Conservation (phyloP, 2,113 vertebrate species). For the Pteruthius melanotis region DNA sequence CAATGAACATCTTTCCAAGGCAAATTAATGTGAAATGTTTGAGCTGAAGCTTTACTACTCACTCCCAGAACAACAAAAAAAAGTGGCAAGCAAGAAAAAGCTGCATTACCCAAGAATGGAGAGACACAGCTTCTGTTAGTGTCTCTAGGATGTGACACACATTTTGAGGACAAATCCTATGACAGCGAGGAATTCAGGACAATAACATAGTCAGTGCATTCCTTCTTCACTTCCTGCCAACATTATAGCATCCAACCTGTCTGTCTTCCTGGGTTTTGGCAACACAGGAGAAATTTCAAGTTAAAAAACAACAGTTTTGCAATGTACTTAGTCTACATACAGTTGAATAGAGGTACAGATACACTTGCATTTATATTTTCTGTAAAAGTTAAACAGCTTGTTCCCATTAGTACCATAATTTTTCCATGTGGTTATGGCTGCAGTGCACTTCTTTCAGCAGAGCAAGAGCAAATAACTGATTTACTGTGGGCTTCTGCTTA, state of each 20-base stretch:
- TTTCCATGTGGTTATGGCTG: not conserved
- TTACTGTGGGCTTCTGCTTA: not conserved
- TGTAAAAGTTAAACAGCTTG: not conserved
- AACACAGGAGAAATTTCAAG: not conserved
- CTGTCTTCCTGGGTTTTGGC: not conserved
- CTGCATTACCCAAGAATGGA: not conserved
- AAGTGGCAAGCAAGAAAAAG: not conserved
- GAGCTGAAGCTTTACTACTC: not conserved
- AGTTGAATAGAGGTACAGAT: not conserved
- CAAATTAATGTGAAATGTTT: not conserved
- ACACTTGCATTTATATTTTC: not conserved
- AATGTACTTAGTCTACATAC: not conserved
- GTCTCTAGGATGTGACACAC: accelerated
- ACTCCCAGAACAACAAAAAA: not conserved
- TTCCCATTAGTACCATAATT: not conserved
- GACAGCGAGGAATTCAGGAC: not conserved
- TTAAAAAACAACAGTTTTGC: not conserved
- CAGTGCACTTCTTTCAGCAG: not conserved
- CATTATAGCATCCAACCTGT: not conserved
- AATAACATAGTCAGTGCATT: accelerated
- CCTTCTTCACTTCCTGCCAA: not conserved
- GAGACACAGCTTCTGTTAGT: not conserved
- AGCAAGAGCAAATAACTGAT: not conserved
- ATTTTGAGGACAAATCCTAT: not conserved
- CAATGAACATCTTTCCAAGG: not conserved